Percentiles rank a stretch among this genome's conserved stretches.
Evolutionary conservation across 2,797 vertebrate genomes (phyloP).

Genomic region (Melanotaenia boesemani): DNA sequence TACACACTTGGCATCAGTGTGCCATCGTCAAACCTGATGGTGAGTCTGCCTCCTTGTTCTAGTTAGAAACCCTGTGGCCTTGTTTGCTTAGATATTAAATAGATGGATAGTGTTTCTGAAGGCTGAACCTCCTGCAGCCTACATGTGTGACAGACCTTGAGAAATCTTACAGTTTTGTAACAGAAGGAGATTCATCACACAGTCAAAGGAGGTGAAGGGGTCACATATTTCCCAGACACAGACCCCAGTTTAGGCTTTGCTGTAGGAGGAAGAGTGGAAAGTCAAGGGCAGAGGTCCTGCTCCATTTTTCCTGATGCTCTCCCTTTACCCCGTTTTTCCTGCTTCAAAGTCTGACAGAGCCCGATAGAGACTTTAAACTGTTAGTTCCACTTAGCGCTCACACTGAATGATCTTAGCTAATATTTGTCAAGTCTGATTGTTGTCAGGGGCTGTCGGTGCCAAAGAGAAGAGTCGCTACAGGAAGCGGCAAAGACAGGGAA

Average conservation of each 20-base stretch:
- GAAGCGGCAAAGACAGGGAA: constrained; percentile 7
- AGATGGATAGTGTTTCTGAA: neutral
- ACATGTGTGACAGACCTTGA: constrained; percentile 1
- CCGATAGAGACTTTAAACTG: constrained; percentile 34
- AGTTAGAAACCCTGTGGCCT: constrained; percentile 14
- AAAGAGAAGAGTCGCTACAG: constrained; percentile 12
- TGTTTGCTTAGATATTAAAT: constrained; percentile 2
- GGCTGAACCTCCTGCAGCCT: neutral
- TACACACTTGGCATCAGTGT: constrained; percentile 26
- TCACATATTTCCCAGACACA: constrained; percentile 69
- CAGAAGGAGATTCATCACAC: constrained; percentile 37
- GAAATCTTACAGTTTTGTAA: constrained; percentile 1
- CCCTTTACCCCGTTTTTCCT: constrained; percentile 21
- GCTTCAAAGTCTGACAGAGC: constrained; percentile 22
- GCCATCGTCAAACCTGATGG: constrained; percentile 16
- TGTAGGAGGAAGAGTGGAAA: constrained; percentile 33
- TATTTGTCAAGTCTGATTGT: constrained; percentile 53
- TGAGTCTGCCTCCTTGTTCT: neutral
- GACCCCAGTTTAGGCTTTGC: constrained; percentile 18
- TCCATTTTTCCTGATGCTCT: constrained; percentile 45
- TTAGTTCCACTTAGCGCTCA: constrained; percentile 49
- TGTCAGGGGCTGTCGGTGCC: constrained; percentile 45
- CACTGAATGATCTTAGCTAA: constrained; percentile 40
- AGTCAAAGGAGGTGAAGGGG: constrained; percentile 44
- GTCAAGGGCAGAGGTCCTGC: constrained; percentile 39